Evolutionary conservation across 2,113 vertebrate genomes (phyloP).

Genomic region (Caretta caretta): DNA sequence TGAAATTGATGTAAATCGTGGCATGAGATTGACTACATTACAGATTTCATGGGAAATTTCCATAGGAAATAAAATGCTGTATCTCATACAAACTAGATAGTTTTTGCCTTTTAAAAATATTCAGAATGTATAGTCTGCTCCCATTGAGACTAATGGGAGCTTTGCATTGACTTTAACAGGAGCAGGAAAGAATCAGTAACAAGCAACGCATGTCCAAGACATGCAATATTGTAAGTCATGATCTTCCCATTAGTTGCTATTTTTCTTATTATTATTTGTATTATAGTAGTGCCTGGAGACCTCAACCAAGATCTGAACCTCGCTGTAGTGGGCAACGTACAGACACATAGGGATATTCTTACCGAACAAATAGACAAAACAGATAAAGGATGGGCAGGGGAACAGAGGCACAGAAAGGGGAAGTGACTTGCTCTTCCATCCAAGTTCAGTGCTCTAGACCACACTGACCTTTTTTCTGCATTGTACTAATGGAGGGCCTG

Average conservation of each 20-base stretch:
- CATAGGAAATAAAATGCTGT: constrained; percentile 19
- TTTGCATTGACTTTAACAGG: constrained; percentile 39
- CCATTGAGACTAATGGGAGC: constrained; percentile 27
- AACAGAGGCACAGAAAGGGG: background rate
- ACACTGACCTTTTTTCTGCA: background rate
- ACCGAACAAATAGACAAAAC: background rate
- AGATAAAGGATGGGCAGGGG: background rate
- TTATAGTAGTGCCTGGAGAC: background rate
- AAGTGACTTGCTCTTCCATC: background rate
- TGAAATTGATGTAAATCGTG: constrained; percentile 26
- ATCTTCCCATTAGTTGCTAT: background rate
- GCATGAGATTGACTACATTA: background rate
- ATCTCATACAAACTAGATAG: constrained; percentile 15
- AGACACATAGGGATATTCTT: background rate
- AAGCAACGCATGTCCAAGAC: background rate
- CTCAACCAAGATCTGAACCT: background rate
- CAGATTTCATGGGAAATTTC: constrained; percentile 28
- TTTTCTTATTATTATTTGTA: background rate
- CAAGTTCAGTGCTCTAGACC: background rate
- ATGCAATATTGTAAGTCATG: background rate
- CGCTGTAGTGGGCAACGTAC: background rate
- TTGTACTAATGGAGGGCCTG: background rate
- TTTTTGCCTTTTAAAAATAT: constrained; percentile 32
- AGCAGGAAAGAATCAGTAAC: constrained; percentile 58
- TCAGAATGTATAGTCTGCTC: constrained; percentile 11